Base-by-base conservation (phyloP, 2,113 vertebrate species). In the Struthidea cinerea region DNA sequence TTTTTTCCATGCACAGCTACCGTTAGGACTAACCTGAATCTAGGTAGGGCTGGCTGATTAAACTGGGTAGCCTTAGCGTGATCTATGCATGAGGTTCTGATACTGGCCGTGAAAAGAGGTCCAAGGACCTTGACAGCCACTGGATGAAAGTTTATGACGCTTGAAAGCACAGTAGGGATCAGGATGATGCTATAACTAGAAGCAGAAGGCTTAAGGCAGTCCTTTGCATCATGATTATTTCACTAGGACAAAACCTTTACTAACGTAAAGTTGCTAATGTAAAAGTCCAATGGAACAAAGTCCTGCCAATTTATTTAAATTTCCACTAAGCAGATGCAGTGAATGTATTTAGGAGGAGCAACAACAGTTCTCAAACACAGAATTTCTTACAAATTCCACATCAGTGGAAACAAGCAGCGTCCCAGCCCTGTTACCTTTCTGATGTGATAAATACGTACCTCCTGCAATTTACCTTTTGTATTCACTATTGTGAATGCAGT, bases 261-360 rank as follows among this genome's bases (percentile, higher is more conserved):
- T 56, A 35, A 63, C 0, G 0, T n/a, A 5, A 57, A 79, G 44
- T 7, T 53, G 26, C 17, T 30, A 39, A 63, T 0, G 16, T 33
- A n/a, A 28, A 79, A 64, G 24, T 41, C 53, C 46, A 65, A 3
- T 30, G 35, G 50, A 49, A 75, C 20, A 49, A 70, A 65, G 17
- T 33, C 55, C 42, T 30, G 32, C 41, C 14, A 5, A 16, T 49
- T 61, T 39, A 47, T 74, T 24, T 28, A 30, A 59, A 50, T 24
- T 52, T 37, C 23, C 46, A 32, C 1, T 4, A 60, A 81, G 71
- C 20, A 41, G 59, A 42, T 39, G 24, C 23, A 52, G 53, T 32
- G 37, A n/a, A 28, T 47, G 14, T 26, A 22, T 41, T 9, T 20
- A 63, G 39, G 53, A 87, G 19, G 11, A 91, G 24, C 19, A 64